These are phyloP conservation scores for Eilema caniola DNA, from an alignment of 2,888 invertebrate species.

Conservation along the genomic window DNA sequence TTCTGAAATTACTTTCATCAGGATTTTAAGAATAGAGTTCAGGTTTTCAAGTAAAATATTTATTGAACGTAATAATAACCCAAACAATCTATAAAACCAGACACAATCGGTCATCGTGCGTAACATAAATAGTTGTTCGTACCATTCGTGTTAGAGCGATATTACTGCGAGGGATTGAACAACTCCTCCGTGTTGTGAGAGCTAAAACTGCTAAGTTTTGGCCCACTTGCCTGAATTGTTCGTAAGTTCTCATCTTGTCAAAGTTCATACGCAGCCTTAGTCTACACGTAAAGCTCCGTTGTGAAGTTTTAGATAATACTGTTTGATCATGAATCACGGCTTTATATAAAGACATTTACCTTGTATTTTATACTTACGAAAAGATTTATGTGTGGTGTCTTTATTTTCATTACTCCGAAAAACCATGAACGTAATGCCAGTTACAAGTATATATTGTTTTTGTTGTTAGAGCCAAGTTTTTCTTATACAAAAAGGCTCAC, in stretches of 20 bases:
- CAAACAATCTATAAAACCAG: not conserved
- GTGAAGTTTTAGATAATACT: not conserved
- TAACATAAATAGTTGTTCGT: conserved; percentile 2
- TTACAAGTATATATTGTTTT: too few relatives aligned
- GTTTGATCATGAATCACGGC: conserved; percentile 2
- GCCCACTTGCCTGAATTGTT: conserved; percentile 38
- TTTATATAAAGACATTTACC: not conserved
- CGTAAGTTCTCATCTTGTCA: conserved; percentile 32
- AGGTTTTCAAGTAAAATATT: too few relatives aligned
- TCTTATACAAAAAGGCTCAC: not conserved
- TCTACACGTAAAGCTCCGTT: conserved; percentile 7
- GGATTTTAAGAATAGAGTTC: too few relatives aligned
- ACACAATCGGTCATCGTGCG: not conserved
- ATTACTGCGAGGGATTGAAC: conserved; percentile 36
- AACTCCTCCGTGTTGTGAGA: conserved; percentile 28
- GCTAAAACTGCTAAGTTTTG: conserved; percentile 49
- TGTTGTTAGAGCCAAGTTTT: too few relatives aligned
- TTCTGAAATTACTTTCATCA: too few relatives aligned
- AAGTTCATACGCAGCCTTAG: conserved; percentile 20
- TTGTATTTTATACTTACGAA: not conserved
- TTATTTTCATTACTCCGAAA: too few relatives aligned
- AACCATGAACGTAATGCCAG: too few relatives aligned
- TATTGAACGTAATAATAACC: not conserved
- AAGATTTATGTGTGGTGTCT: not conserved
- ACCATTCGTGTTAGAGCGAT: conserved; percentile 14